phyloP scores from a whole-genome alignment of 2,797 vertebrate species.

The Acanthurus leucopareius region DNA sequence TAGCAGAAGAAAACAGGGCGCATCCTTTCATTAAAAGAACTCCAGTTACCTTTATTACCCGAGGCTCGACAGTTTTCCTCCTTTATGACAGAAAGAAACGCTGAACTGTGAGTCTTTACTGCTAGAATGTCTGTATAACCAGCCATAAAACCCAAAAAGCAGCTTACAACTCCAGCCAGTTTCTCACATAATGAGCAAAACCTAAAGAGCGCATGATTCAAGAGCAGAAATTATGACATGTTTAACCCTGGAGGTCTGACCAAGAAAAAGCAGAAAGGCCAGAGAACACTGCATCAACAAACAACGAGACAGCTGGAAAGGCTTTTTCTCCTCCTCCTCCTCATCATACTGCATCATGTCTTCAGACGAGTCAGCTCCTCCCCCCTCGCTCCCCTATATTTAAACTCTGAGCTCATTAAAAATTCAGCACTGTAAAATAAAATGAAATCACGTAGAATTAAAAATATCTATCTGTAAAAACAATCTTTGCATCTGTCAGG shows the following conservation, averaged over 20 bases:
- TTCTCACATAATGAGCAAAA: slow-evolving; percentile 41
- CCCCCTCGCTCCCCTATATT: neutral
- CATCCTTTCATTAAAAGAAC: neutral
- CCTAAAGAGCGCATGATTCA: slow-evolving; percentile 18
- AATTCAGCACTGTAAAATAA: slow-evolving; percentile 39
- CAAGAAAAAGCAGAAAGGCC: slow-evolving; percentile 30
- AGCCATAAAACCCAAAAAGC: slow-evolving; percentile 49
- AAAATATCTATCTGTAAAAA: slow-evolving; percentile 72
- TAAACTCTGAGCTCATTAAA: slow-evolving; percentile 47
- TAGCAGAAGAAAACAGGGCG: slow-evolving; percentile 22
- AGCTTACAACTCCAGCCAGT: slow-evolving; percentile 35
- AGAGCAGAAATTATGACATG: slow-evolving; percentile 28
- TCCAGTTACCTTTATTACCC: neutral
- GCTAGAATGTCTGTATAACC: slow-evolving; percentile 43
- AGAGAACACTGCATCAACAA: slow-evolving; percentile 37
- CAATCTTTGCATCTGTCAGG: slow-evolving; percentile 65
- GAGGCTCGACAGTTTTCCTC: slow-evolving; percentile 1
- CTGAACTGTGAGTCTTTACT: slow-evolving; percentile 30
- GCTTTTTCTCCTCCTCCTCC: neutral
- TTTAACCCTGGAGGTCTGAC: slow-evolving; percentile 23
- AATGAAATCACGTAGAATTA: slow-evolving; percentile 40
- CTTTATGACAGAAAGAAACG: slow-evolving; percentile 5
- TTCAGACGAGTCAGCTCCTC: slow-evolving; percentile 48
- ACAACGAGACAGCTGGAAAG: slow-evolving; percentile 32
- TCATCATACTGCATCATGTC: slow-evolving; percentile 21